Conservation (phyloP, 2,888 invertebrate genomes). For the Meghimatium bilineatum region DNA sequence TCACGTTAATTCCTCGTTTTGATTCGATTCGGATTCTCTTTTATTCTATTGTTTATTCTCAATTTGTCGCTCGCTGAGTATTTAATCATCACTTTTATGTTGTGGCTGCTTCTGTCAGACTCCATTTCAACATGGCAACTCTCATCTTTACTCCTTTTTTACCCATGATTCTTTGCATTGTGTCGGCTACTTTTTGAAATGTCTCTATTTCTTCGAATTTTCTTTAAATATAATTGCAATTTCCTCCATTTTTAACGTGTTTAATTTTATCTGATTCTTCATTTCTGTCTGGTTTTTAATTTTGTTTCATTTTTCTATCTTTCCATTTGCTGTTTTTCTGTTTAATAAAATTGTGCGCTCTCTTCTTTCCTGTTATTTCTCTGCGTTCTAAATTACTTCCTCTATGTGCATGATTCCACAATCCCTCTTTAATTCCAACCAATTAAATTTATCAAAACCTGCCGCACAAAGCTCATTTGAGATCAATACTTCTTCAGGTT, state of each 20-base stretch:
- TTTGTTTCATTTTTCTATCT: constrained; percentile 4
- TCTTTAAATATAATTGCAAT: constrained; percentile 1
- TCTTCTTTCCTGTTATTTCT: neutral
- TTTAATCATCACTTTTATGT: neutral
- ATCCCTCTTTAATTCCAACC: constrained; percentile 22
- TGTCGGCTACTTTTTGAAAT: constrained; percentile 10
- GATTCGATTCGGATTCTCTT: neutral
- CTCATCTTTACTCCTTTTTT: neutral
- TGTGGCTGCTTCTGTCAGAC: constrained; percentile 4
- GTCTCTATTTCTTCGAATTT: constrained; percentile 1
- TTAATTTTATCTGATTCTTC: neutral
- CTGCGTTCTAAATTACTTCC: constrained; percentile 20
- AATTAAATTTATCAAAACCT: constrained; percentile 28
- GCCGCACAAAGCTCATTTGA: neutral
- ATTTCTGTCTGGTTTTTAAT: constrained; percentile 1
- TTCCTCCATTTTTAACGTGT: neutral
- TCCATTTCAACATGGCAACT: constrained; percentile 2
- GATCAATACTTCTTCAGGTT: constrained; percentile 17
- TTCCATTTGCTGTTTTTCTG: neutral
- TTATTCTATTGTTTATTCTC: neutral
- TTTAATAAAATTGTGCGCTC: neutral
- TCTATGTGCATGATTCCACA: neutral
- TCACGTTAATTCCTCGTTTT: neutral
- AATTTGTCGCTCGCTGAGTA: neutral
- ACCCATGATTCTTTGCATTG: neutral